Evolutionary conservation across 2,113 vertebrate genomes (phyloP).

Genomic region (Tragulus kanchil): DNA sequence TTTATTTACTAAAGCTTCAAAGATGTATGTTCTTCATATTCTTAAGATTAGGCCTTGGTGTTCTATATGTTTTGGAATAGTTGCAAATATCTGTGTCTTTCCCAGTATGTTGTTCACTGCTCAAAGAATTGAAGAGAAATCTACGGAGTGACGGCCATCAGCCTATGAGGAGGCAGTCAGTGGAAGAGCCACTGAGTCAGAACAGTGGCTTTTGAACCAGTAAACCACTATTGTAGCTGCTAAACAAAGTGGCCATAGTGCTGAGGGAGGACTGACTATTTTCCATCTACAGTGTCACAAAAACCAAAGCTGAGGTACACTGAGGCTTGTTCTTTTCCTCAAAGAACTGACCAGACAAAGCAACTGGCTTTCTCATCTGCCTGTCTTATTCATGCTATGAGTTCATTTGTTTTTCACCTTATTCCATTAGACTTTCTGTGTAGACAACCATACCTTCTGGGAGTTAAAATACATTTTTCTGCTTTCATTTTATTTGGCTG

Average conservation of each 20-base stretch:
- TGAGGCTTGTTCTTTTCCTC: neutral
- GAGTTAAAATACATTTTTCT: neutral
- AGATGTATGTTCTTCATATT: neutral
- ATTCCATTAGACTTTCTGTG: neutral
- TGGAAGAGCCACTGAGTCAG: neutral
- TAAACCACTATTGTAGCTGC: neutral
- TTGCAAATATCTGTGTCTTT: neutral
- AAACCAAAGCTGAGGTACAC: neutral
- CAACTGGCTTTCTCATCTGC: neutral
- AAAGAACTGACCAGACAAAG: neutral
- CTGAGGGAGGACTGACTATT: neutral
- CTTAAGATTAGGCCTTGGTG: neutral
- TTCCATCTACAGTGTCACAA: neutral
- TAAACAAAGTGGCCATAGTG: neutral
- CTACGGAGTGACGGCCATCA: neutral
- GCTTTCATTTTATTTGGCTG: neutral
- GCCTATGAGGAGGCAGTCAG: neutral
- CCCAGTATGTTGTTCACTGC: neutral
- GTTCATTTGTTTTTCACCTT: neutral
- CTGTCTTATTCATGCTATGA: neutral
- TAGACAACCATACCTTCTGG: neutral
- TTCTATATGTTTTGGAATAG: neutral
- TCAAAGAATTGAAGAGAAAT: neutral
- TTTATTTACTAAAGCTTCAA: conserved; percentile 44
- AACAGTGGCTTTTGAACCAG: neutral